Conservation (phyloP, 2,888 invertebrate species). For the Harpalus rubripes region DNA sequence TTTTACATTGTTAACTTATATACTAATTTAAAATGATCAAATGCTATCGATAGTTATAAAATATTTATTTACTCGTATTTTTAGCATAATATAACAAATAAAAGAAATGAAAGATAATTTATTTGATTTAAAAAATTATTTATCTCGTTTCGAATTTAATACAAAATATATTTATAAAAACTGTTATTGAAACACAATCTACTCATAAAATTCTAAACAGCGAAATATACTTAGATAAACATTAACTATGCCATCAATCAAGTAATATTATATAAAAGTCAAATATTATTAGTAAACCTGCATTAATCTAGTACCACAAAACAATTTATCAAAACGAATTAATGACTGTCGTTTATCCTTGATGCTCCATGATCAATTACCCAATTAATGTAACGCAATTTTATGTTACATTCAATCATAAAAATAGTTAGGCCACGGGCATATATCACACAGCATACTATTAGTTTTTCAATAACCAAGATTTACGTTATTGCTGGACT, state of each 20-base stretch:
- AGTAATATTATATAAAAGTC: conserved; percentile 31
- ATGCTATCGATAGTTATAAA: no score
- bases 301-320: conserved; percentile 25
- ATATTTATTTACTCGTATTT: no score
- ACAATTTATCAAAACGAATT: conserved; percentile 48
- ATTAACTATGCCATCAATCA: conserved; percentile 28
- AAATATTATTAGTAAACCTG: conserved; percentile 42
- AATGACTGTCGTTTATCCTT: conserved; percentile 46
- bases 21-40: no score
- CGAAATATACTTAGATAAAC: conserved; percentile 29
- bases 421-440: conserved; percentile 18
- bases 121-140: no score
- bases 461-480: background rate
- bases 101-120: no score
- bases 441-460: conserved; percentile 3
- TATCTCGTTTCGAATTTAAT: background rate
- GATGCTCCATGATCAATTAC: conserved; percentile 40
- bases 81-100: no score
- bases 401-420: conserved; percentile 33
- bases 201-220: conserved; percentile 12
- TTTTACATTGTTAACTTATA: no score
- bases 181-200: background rate
- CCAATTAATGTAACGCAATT: conserved; percentile 44
- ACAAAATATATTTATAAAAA: background rate
- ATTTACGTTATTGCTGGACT: conserved; percentile 11